phyloP scores from a whole-genome alignment of 2,888 invertebrate genomes.

The Tromatobia lineatoria region DNA sequence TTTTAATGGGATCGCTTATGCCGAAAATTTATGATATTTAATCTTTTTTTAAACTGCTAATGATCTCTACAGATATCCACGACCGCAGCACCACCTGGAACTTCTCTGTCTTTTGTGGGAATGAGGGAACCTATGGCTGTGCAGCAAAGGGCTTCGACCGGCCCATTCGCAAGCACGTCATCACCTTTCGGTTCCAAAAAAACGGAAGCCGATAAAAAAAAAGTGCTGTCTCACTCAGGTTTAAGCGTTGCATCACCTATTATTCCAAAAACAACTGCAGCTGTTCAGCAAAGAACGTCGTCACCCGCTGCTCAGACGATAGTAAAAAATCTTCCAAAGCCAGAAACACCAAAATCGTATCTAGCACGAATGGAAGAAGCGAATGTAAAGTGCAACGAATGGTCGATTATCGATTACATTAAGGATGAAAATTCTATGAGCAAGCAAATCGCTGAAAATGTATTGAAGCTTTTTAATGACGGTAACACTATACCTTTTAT shows the following conservation, averaged over 20 bases:
- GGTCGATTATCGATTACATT: slow-evolving; percentile 78
- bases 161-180: no score
- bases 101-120: no score
- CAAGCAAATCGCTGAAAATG: slow-evolving; percentile 86
- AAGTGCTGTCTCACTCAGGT: background rate
- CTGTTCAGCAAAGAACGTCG: background rate
- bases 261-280: background rate
- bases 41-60: no score
- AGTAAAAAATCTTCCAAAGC: background rate
- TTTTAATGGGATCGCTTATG: no score
- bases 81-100: no score
- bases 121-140: no score
- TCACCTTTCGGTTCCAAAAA: no score
- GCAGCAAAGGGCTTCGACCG: no score
- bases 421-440: slow-evolving; percentile 85
- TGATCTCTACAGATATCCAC: no score
- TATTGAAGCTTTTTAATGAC: slow-evolving; percentile 89
- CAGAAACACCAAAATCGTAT: background rate
- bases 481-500: slow-evolving; percentile 97
- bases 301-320: background rate
- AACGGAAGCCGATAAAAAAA: no score
- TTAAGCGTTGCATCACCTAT: no score
- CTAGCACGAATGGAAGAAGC: background rate
- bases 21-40: no score
- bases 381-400: slow-evolving; percentile 64